These are phyloP conservation scores for Sakesphorus luctuosus DNA, from an alignment of 2,113 vertebrate species.

Conservation along the genomic window DNA sequence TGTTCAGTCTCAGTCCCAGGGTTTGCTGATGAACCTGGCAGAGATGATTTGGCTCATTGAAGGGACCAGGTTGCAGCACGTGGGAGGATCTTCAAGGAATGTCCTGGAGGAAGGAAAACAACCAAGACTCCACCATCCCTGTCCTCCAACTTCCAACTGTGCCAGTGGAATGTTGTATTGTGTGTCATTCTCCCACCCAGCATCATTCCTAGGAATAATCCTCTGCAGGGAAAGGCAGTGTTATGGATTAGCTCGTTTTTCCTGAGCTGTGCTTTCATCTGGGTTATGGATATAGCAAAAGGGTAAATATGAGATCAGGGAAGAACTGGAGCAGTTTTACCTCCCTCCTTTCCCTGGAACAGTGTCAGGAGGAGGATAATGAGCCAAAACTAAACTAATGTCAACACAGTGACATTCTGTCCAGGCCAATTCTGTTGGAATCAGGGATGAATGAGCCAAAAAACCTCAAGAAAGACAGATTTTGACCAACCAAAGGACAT, in stretches of 20 bases:
- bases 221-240: not conserved
- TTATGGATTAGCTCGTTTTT: fast-evolving
- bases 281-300: not conserved
- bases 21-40: not conserved
- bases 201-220: fast-evolving
- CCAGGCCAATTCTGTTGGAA: not conserved
- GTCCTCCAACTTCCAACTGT: not conserved
- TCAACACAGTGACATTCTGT: not conserved
- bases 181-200: not conserved
- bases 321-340: not conserved
- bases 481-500: not conserved
- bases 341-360: not conserved
- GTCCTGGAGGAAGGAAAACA: not conserved
- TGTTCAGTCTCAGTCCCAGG: not conserved
- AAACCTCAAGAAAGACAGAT: not conserved
- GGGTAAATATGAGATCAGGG: not conserved
- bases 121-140: fast-evolving
- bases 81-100: not conserved
- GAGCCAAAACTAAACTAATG: not conserved
- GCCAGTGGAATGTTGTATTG: fast-evolving
- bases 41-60: not conserved
- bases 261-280: not conserved
- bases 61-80: not conserved
- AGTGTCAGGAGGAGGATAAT: not conserved
- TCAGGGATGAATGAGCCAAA: not conserved